These are phyloP conservation scores for Solen grandis DNA, from an alignment of 1,140 invertebrate genomes.

Conservation along the genomic window DNA sequence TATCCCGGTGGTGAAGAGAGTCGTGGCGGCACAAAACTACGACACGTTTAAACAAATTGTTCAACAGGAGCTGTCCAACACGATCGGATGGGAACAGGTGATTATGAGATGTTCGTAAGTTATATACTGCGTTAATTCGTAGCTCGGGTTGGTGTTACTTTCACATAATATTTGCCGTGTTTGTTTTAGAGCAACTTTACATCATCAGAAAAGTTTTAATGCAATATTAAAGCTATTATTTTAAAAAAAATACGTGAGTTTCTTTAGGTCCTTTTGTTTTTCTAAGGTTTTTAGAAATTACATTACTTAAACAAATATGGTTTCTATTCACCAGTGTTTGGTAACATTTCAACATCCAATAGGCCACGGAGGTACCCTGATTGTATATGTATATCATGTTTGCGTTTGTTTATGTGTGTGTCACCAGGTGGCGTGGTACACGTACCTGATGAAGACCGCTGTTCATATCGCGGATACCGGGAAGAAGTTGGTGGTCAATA, in stretches of 20 bases:
- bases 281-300: not conserved
- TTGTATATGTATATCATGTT: no score
- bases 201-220: not conserved
- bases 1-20: not conserved
- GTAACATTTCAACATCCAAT: no score
- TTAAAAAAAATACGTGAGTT: no score
- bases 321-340: not conserved
- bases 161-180: not conserved
- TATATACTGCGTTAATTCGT: not conserved
- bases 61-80: conserved; percentile 25
- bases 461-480: conserved; percentile 11
- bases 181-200: not conserved
- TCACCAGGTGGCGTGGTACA: conserved; percentile 52
- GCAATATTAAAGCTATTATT: not conserved
- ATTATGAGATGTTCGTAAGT: not conserved
- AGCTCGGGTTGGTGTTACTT: not conserved
- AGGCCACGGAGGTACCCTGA: not conserved
- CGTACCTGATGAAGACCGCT: conserved; percentile 38
- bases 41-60: conserved; percentile 3
- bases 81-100: conserved; percentile 52
- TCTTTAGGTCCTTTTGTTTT: not conserved
- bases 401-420: not conserved
- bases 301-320: no score
- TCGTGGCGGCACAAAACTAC: conserved; percentile 21
- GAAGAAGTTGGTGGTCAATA: not conserved